These are phyloP conservation scores for Chelon auratus DNA, from an alignment of 2,797 vertebrate species.

Conservation along the genomic window DNA sequence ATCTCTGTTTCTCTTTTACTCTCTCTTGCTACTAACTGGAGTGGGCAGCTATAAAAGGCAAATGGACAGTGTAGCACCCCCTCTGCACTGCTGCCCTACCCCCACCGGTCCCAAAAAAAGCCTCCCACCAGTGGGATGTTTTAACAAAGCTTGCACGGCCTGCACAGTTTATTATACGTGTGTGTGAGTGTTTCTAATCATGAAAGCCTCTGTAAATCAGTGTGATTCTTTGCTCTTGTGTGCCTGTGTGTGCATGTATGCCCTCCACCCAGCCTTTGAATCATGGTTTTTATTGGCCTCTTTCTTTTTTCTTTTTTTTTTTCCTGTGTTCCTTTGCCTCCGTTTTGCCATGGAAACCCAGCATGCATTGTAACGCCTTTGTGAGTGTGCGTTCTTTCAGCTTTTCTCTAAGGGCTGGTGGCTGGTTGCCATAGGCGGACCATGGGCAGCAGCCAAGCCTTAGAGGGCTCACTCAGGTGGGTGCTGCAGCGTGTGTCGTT, in stretches of 20 bases:
- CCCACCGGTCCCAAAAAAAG: conserved; percentile 66
- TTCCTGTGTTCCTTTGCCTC: conserved; percentile 66
- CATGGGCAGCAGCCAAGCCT: conserved; percentile 65
- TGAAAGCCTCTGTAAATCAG: conserved; percentile 53
- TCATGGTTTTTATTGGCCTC: conserved; percentile 64
- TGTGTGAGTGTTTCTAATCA: conserved; percentile 60
- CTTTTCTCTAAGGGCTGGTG: conserved; percentile 59
- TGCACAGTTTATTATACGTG: conserved; percentile 38
- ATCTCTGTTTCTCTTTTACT: conserved; percentile 42
- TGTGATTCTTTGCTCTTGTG: conserved; percentile 44
- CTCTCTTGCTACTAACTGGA: conserved; percentile 49
- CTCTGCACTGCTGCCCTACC: conserved; percentile 59
- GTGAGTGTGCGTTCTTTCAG: conserved; percentile 69
- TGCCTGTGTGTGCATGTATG: conserved; percentile 38
- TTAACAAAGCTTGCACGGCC: conserved; percentile 47
- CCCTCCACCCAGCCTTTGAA: conserved; percentile 50
- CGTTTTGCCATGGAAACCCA: conserved; percentile 83
- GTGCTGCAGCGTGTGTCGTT: conserved; percentile 37
- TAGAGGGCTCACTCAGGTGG: conserved; percentile 72
- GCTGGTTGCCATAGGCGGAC: conserved; percentile 75
- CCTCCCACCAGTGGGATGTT: conserved; percentile 54
- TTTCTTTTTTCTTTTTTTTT: neutral
- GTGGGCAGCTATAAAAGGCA: conserved; percentile 76
- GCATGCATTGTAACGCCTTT: conserved; percentile 81
- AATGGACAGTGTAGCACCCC: conserved; percentile 65